Percentiles rank a stretch among this genome's conserved stretches.
phyloP scores from a whole-genome alignment of 1,140 invertebrate genomes.

The Tyrophagus putrescentiae region DNA sequence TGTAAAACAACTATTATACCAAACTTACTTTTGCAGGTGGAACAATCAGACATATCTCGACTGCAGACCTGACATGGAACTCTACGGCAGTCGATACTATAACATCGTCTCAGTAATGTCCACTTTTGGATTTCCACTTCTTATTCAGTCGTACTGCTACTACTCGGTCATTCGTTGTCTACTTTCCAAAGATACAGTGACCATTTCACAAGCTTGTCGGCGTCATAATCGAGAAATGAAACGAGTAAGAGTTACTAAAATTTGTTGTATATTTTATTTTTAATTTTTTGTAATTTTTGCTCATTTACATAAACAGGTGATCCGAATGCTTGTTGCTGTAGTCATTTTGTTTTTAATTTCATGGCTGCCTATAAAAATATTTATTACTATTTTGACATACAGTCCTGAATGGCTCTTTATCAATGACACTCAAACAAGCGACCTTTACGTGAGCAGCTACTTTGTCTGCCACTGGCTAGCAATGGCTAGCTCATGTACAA shows the following conservation, averaged over 20 bases:
- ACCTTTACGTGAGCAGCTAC: constrained; percentile 34
- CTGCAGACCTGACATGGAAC: constrained; percentile 1
- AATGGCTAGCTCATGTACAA: constrained; percentile 60
- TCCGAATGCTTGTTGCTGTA: constrained; percentile 42
- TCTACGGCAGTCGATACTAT: constrained; percentile 11
- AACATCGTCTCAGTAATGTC: constrained; percentile 9
- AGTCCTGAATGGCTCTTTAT: constrained; percentile 25
- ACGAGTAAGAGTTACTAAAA: neutral
- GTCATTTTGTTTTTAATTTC: constrained; percentile 40
- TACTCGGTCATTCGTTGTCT: constrained; percentile 6
- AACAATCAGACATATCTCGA: constrained; percentile 14
- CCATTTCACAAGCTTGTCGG: constrained; percentile 1
- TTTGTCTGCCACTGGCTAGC: constrained; percentile 41
- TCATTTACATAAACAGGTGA: constrained; percentile 33
- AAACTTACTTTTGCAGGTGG: too few relatives aligned
- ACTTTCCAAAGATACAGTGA: neutral
- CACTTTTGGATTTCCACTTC: constrained; percentile 6
- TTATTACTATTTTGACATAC: constrained; percentile 32
- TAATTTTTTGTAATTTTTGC: neutral
- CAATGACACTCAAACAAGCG: constrained; percentile 27
- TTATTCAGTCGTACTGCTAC: constrained; percentile 6
- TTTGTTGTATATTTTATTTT: neutral
- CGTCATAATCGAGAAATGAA: constrained; percentile 12
- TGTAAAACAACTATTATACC: too few relatives aligned
- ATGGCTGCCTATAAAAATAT: constrained; percentile 40